These are phyloP conservation scores for Porites cylindrica DNA, from an alignment of 92 coral and sea anemone species.

Conservation along the genomic window DNA sequence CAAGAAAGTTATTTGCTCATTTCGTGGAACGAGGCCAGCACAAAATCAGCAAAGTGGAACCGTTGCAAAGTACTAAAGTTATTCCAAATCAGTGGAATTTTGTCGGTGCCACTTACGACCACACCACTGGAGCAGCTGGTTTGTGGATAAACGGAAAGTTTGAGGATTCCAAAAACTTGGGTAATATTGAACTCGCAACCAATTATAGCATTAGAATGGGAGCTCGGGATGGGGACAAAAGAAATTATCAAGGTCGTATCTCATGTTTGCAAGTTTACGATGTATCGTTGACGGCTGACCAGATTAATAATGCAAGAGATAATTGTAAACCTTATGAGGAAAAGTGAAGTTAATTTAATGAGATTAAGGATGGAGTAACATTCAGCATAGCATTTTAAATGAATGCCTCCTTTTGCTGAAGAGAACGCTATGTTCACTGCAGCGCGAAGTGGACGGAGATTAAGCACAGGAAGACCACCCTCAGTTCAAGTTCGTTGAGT, in stretches of 20 bases:
- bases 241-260: constrained; percentile 72
- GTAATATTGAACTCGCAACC: constrained; percentile 65
- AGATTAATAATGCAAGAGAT: constrained; percentile 52
- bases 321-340: constrained; percentile 44
- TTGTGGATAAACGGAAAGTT: constrained; percentile 74
- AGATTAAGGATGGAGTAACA: background rate
- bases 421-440: too few relatives aligned
- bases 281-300: constrained; percentile 48
- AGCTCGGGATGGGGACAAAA: constrained; percentile 68
- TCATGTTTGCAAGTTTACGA: constrained; percentile 72
- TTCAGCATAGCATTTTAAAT: too few relatives aligned
- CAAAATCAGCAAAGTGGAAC: constrained; percentile 17
- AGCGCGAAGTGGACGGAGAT: too few relatives aligned
- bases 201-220: constrained; percentile 73
- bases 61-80: constrained; percentile 44
- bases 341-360: background rate
- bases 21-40: constrained; percentile 54
- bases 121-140: constrained; percentile 59
- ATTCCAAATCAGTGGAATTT: constrained; percentile 64
- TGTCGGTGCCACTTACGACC: constrained; percentile 74
- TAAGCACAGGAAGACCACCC: too few relatives aligned
- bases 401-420: too few relatives aligned
- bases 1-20: constrained; percentile 66
- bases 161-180: constrained; percentile 50
- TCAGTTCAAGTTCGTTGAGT: too few relatives aligned